These are phyloP conservation scores for Habroteleia sp. DNA, from an alignment of 2,888 invertebrate species.

Conservation along the genomic window DNA sequence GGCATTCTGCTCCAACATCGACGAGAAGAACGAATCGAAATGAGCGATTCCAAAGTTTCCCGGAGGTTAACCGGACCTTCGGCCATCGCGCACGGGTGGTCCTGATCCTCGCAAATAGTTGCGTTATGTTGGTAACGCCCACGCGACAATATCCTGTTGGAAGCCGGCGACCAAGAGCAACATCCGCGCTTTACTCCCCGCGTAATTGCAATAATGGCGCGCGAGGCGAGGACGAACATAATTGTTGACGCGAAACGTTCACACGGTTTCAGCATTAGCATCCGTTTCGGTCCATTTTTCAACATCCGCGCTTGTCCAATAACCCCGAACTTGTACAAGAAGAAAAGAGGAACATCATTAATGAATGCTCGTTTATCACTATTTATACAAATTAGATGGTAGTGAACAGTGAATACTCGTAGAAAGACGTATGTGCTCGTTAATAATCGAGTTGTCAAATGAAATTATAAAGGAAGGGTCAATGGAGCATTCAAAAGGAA, in stretches of 20 bases:
- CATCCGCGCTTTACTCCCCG: constrained; percentile 35
- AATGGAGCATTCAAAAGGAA: too few species aligned
- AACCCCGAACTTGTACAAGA: background rate
- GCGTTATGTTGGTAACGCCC: constrained; percentile 65
- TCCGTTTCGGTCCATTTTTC: constrained; percentile 37
- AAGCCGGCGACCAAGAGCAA: constrained; percentile 34
- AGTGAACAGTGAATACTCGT: constrained; percentile 9
- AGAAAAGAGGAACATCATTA: constrained; percentile 3
- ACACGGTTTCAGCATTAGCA: constrained; percentile 38
- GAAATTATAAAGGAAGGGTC: background rate
- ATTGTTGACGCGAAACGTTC: constrained; percentile 35
- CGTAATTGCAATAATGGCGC: constrained; percentile 41
- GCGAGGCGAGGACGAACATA: constrained; percentile 22
- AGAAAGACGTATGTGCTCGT: constrained; percentile 9
- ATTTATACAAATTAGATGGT: constrained; percentile 27
- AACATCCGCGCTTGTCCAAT: constrained; percentile 17
- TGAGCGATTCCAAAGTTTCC: constrained; percentile 54
- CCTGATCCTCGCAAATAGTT: constrained; percentile 60
- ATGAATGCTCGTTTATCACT: constrained; percentile 39
- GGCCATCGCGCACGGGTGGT: constrained; percentile 65
- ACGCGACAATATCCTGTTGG: constrained; percentile 61
- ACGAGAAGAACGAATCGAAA: constrained; percentile 54
- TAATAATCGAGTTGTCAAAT: constrained; percentile 35
- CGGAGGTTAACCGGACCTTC: constrained; percentile 47
- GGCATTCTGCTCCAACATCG: constrained; percentile 48